Percentiles rank a stretch among this genome's conserved stretches.
phyloP scores from a whole-genome alignment of 2,113 vertebrate genomes.

The Petromus typicus region DNA sequence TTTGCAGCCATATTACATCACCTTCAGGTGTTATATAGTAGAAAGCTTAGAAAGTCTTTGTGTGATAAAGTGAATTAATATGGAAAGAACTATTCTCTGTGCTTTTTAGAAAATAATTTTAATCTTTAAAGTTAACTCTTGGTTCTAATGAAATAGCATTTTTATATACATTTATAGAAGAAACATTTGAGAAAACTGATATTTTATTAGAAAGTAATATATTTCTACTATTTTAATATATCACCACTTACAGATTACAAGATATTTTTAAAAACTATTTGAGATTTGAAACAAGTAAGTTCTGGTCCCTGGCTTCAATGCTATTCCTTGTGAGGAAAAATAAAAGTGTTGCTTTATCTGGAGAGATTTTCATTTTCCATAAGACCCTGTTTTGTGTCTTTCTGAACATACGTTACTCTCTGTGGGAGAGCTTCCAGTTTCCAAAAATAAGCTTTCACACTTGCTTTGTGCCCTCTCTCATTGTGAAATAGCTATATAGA shows the following conservation, averaged over 20 bases:
- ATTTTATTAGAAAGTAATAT: slow-evolving; percentile 13
- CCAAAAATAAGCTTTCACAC: slow-evolving; percentile 13
- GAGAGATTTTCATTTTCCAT: slow-evolving; percentile 16
- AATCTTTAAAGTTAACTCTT: slow-evolving; percentile 17
- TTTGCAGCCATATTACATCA: background rate
- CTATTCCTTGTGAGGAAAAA: slow-evolving; percentile 34
- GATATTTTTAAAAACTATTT: background rate
- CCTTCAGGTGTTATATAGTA: background rate
- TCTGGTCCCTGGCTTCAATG: slow-evolving; percentile 23
- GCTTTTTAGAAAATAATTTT: slow-evolving; percentile 8
- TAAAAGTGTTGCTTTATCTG: background rate
- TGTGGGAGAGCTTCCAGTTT: background rate
- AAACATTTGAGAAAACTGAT: background rate
- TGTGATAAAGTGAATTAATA: background rate
- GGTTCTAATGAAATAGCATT: background rate
- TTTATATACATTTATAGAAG: slow-evolving; percentile 18
- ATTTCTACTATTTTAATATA: background rate
- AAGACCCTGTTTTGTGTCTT: slow-evolving; percentile 14
- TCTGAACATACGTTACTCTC: background rate
- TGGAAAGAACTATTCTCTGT: background rate
- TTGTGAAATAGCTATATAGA: slow-evolving; percentile 49
- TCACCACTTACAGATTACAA: background rate
- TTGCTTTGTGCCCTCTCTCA: background rate
- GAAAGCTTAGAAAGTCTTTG: background rate
- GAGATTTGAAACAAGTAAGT: slow-evolving; percentile 22